Evolutionary conservation across 1,140 invertebrate species (phyloP).

Genomic region (Phthorimaea operculella): DNA sequence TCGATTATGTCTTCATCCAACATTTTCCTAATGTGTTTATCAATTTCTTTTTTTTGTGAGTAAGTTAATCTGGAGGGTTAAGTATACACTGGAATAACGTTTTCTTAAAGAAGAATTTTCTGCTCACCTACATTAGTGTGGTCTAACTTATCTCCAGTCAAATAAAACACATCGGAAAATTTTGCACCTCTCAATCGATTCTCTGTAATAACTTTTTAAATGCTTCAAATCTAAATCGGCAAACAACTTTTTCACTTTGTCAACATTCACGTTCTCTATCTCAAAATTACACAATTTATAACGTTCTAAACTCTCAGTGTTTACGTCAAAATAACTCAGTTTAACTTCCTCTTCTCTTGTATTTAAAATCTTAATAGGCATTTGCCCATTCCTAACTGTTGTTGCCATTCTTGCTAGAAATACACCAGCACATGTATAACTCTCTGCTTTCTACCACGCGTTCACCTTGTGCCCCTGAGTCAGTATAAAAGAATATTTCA

Average conservation of each 20-base stretch:
- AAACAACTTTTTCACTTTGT: constrained; percentile 2
- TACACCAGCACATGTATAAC: constrained; percentile 3
- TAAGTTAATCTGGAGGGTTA: not conserved
- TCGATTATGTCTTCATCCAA: constrained; percentile 1
- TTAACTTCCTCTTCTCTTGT: constrained; percentile 8
- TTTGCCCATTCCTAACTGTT: not conserved
- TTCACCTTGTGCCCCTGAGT: not conserved
- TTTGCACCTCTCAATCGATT: not conserved
- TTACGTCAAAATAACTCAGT: constrained; percentile 1
- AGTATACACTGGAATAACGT: not conserved
- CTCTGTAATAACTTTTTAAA: not conserved
- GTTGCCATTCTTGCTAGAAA: not conserved
- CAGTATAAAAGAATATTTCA: constrained; percentile 6
- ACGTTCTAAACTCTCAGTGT: not conserved
- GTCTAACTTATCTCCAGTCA: no score
- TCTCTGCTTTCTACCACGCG: constrained; percentile 3
- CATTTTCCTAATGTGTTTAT: not conserved
- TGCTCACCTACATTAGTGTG: not conserved
- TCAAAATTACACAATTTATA: constrained; percentile 6
- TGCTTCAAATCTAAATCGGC: not conserved
- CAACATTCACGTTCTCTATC: not conserved
- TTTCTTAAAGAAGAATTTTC: not conserved
- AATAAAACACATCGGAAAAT: constrained; percentile 3
- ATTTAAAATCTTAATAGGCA: constrained; percentile 7
- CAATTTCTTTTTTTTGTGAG: not conserved